These are phyloP conservation scores for Austrolebias charrua DNA, from an alignment of 2,797 vertebrate genomes.

Conservation along the genomic window DNA sequence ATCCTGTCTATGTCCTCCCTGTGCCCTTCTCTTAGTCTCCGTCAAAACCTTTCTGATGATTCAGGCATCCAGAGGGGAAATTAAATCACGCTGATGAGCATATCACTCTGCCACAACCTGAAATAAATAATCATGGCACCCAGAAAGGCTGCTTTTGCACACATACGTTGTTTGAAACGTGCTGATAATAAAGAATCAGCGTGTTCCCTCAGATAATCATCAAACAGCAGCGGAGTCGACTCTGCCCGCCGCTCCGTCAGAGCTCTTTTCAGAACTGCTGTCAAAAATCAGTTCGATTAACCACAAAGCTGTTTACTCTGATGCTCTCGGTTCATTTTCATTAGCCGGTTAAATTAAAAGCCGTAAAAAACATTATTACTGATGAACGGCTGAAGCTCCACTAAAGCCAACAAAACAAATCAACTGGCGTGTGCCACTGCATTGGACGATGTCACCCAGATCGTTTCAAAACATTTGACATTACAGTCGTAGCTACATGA, in stretches of 20 bases:
- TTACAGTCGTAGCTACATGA: background rate
- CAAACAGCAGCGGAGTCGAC: constrained; percentile 13
- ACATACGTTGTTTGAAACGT: constrained; percentile 9
- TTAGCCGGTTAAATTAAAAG: constrained; percentile 15
- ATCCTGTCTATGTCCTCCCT: constrained; percentile 49
- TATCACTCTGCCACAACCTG: background rate
- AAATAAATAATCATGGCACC: background rate
- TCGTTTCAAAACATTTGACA: background rate
- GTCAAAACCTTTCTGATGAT: constrained; percentile 6
- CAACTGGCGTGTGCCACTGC: background rate
- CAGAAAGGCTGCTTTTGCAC: background rate
- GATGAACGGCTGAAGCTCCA: background rate
- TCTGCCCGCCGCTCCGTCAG: background rate
- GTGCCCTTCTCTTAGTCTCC: constrained; percentile 19
- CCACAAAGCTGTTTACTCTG: background rate
- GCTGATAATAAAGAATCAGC: constrained; percentile 28
- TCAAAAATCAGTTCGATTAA: constrained; percentile 4
- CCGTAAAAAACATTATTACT: background rate
- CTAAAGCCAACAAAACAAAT: constrained; percentile 1
- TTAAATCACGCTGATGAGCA: background rate
- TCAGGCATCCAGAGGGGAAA: background rate
- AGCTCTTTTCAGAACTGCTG: constrained; percentile 1
- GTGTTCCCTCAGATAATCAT: constrained; percentile 41
- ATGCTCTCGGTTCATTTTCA: constrained; percentile 12
- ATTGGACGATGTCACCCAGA: constrained; percentile 3